Conservation (phyloP, 2,113 vertebrate species). For the Thunnus maccoyii region DNA sequence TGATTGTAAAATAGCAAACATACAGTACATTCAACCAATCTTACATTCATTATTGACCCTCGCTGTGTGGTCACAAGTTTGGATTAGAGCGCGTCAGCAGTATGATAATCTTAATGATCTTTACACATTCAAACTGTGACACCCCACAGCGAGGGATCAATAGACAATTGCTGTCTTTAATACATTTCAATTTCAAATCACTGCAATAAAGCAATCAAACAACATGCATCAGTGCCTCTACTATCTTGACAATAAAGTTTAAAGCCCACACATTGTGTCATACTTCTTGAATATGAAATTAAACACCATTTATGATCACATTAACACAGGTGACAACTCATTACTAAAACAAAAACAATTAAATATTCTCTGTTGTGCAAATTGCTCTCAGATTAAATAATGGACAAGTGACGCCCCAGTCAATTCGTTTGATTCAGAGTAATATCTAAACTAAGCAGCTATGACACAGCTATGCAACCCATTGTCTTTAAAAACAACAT, state of each 20-base stretch:
- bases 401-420: not conserved
- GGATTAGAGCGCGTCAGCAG: slow-evolving; percentile 9
- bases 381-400: slow-evolving; percentile 7
- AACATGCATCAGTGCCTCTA: not conserved
- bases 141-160: not conserved
- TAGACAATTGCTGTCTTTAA: slow-evolving; percentile 7
- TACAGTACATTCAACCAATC: slow-evolving; percentile 50
- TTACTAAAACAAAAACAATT: not conserved
- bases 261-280: not conserved
- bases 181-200: not conserved
- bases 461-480: not conserved
- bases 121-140: slow-evolving; percentile 8
- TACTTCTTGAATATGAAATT: not conserved
- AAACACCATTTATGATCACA: slow-evolving; percentile 10
- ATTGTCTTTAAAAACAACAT: not conserved
- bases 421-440: slow-evolving; percentile 6
- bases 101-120: slow-evolving; percentile 22
- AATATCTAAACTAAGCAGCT: not conserved
- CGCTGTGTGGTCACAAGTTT: slow-evolving; percentile 27
- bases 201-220: not conserved
- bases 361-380: slow-evolving; percentile 40
- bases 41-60: slow-evolving; percentile 56
- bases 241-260: not conserved
- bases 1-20: slow-evolving; percentile 19
- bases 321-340: not conserved